Evolutionary conservation across 2,888 invertebrate species (phyloP), one percentile per base, ranked within the genome.

Genomic region (Lydus trimaculatus): DNA sequence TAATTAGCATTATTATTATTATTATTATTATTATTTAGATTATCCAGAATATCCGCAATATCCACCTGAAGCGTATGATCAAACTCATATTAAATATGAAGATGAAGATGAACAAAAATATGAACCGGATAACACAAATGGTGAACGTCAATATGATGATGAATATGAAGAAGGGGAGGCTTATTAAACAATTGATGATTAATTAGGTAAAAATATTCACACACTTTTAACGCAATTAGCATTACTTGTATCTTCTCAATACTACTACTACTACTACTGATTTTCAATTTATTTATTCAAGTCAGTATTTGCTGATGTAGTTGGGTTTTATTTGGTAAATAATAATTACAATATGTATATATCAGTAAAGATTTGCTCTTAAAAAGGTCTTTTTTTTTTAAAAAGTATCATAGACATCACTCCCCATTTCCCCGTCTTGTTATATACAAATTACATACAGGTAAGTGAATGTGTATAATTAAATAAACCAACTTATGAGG

Each of bases 101-200:
- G 89, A 90, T 13, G 87, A 92, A 63, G 90, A 92, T 59, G 93
- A 94, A 79, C 90, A 91, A 77, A 93, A 94, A 79, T 93, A 92
- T 82, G 88, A 91, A 78, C 91, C 92, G 0, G 87, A 87, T 43
- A 87, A 87, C 74, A 79, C 85, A 15, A 84, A 86, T 59, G 85
- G 84, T 61, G 86, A 85, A 78, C 84, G 84, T 60, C 78, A 84
- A 73, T 85, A 85, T 65, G 83, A 84, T 63, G 84, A 84, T 28
- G 85, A 85, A 60, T 86, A 82, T 72, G 85, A 86, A 72, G 85
- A 86, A 78, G 85, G 85, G 15, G 85, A 86, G 79, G 85, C 85
- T 15, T 85, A 85, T 78, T 85, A 80, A 77, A 67, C 15, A 13
- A 56, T 23, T 56, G 13, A 25, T n/a, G n/a, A n/a, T 23, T 52